Evolutionary conservation across 1,140 invertebrate genomes (phyloP).

Genomic region (Rhynchophorus ferrugineus): DNA sequence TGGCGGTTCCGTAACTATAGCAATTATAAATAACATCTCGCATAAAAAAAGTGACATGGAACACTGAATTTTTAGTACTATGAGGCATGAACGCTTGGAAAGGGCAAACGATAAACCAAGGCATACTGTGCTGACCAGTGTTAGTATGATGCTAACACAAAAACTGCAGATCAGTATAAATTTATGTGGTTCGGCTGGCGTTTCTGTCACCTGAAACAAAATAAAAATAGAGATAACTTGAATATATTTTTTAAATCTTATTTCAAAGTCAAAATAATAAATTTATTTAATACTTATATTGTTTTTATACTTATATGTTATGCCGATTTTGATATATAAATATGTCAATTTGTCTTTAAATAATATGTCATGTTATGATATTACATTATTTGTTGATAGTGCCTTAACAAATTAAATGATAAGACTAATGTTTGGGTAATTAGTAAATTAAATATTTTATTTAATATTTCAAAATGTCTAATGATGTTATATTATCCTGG

Average conservation of each 20-base stretch:
- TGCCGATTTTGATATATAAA: no score
- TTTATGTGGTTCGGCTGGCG: constrained; percentile 14
- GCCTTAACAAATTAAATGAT: no score
- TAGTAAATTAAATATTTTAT: no score
- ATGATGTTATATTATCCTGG: no score
- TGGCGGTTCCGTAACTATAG: constrained; percentile 21
- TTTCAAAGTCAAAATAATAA: no score
- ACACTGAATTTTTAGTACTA: constrained; percentile 27
- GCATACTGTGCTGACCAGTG: constrained; percentile 22
- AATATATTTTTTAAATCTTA: background rate
- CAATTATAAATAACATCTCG: constrained; percentile 23
- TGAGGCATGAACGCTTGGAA: constrained; percentile 19
- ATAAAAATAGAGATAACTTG: background rate
- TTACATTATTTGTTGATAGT: no score
- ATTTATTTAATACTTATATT: no score
- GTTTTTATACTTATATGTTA: no score
- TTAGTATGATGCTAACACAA: constrained; percentile 20
- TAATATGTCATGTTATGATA: no score
- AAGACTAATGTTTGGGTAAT: no score
- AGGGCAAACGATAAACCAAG: constrained; percentile 21
- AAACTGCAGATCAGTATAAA: constrained; percentile 26
- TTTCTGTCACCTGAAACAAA: constrained; percentile 13
- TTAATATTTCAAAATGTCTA: no score
- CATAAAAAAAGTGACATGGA: constrained; percentile 25
- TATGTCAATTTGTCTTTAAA: no score